Evolutionary conservation across 2,797 vertebrate species (phyloP).

Genomic region (Oreonectes daqikongensis): DNA sequence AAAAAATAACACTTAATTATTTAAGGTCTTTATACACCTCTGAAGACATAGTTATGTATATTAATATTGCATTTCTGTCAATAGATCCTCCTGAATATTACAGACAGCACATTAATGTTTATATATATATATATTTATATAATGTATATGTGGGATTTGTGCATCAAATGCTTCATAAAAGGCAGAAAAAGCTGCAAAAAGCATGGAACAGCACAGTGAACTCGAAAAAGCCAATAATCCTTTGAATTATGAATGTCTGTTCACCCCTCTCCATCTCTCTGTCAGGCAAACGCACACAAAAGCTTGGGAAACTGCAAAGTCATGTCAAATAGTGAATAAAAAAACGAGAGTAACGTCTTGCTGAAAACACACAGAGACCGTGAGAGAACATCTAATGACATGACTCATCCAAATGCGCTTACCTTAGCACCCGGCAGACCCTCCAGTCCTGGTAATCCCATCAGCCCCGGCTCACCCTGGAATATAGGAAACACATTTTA

Average conservation of each 20-base stretch:
- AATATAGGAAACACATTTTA: constrained; percentile 61
- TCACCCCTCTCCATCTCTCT: constrained; percentile 1
- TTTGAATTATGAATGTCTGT: constrained; percentile 26
- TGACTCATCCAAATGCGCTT: constrained; percentile 52
- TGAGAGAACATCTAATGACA: constrained; percentile 40
- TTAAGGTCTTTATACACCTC: no score
- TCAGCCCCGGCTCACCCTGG: constrained; percentile 91
- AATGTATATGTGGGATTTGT: background rate
- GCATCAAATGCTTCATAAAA: background rate
- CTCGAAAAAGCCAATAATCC: background rate
- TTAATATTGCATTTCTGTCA: no score
- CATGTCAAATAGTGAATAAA: background rate
- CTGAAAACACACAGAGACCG: constrained; percentile 38
- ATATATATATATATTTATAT: no score
- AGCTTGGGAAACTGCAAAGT: constrained; percentile 22
- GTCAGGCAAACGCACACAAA: constrained; percentile 21
- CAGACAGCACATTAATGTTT: no score
- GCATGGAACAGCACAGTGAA: background rate
- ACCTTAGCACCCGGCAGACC: constrained; percentile 95
- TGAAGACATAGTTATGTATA: no score
- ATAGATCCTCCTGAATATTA: no score
- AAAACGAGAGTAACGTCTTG: constrained; percentile 18
- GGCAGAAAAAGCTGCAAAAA: background rate
- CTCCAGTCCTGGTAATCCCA: constrained; percentile 96
- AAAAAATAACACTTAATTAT: no score